Evolutionary conservation across 2,113 vertebrate species (phyloP).

Genomic region (Ceuthmochares aereus): DNA sequence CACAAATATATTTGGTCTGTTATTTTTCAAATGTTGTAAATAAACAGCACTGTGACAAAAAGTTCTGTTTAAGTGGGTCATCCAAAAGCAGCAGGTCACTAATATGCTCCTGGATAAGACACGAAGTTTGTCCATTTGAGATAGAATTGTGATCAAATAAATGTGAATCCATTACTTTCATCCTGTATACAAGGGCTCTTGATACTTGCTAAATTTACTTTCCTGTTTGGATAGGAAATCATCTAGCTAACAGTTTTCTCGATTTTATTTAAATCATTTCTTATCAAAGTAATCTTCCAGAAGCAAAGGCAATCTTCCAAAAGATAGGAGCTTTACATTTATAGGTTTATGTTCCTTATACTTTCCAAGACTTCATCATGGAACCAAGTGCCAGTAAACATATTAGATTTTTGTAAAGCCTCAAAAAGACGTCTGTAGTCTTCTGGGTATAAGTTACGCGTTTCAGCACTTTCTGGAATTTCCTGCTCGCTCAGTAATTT

Average conservation of each 20-base stretch:
- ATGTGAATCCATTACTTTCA: background rate
- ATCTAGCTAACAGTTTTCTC: background rate
- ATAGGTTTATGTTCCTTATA: background rate
- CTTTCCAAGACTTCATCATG: constrained; percentile 81
- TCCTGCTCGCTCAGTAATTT: constrained; percentile 75
- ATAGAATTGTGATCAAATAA: background rate
- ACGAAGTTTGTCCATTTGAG: background rate
- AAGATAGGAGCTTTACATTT: background rate
- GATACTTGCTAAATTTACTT: background rate
- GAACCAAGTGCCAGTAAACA: constrained; percentile 84
- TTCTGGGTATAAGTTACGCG: constrained; percentile 79
- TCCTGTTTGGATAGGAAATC: background rate
- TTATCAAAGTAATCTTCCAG: constrained; percentile 47
- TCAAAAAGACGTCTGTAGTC: constrained; percentile 88
- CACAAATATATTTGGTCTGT: background rate
- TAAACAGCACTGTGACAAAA: background rate
- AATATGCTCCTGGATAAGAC: background rate
- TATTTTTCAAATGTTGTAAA: background rate
- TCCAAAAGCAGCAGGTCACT: background rate
- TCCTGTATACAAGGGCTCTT: background rate
- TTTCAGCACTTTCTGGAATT: constrained; percentile 67
- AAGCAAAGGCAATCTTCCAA: constrained; percentile 27
- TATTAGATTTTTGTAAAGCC: constrained; percentile 81
- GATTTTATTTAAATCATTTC: constrained; percentile 36
- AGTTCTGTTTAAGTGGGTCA: background rate